These are phyloP conservation scores for Hydropsyche betteni DNA, from an alignment of 2,888 invertebrate species.

Conservation along the genomic window DNA sequence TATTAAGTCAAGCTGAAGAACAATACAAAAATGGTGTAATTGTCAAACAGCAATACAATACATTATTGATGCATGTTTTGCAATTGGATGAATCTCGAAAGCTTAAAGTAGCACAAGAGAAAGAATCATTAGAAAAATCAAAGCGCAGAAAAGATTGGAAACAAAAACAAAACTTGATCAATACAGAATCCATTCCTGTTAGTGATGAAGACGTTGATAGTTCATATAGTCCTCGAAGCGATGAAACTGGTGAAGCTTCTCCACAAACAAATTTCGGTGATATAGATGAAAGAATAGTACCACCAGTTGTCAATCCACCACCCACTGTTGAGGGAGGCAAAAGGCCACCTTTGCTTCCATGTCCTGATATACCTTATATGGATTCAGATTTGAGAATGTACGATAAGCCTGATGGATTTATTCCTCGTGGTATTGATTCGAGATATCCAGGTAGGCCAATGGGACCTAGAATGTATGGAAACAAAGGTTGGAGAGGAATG, in stretches of 20 bases:
- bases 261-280: conserved; percentile 60
- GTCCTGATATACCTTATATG: conserved; percentile 50
- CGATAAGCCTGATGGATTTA: conserved; percentile 14
- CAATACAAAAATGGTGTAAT: conserved; percentile 78
- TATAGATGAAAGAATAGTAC: conserved; percentile 64
- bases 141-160: conserved; percentile 60
- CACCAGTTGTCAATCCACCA: conserved; percentile 55
- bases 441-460: conserved; percentile 8
- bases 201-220: conserved; percentile 55
- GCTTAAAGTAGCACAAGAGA: conserved; percentile 77
- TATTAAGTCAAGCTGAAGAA: conserved; percentile 84
- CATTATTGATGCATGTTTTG: conserved; percentile 79
- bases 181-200: conserved; percentile 51
- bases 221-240: conserved; percentile 40
- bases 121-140: conserved; percentile 71
- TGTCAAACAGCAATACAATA: conserved; percentile 78
- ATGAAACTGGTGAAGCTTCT: conserved; percentile 17
- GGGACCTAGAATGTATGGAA: conserved; percentile 38
- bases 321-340: conserved; percentile 45
- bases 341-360: conserved; percentile 44
- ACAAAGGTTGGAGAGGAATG: conserved; percentile 59
- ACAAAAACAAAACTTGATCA: conserved; percentile 52
- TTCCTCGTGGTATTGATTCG: conserved; percentile 12
- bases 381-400: conserved; percentile 63
- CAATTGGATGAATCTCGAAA: conserved; percentile 81